Conservation (phyloP, 2,888 invertebrate genomes). For the Odontothrips loti region DNA sequence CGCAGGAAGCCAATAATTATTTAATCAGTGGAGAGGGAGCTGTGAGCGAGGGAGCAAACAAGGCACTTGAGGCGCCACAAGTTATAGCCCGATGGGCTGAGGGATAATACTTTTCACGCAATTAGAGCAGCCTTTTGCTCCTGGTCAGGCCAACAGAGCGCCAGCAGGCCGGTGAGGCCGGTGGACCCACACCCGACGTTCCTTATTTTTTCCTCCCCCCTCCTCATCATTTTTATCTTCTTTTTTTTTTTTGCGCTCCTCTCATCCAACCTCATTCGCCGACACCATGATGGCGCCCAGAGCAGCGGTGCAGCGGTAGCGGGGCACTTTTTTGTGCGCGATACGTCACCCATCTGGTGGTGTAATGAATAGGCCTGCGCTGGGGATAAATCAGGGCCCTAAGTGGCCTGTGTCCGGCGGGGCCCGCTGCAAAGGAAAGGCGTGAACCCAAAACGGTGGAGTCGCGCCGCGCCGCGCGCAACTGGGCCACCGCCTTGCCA, state of each 20-base stretch:
- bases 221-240: slow-evolving; percentile 19
- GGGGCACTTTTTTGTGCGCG: background rate
- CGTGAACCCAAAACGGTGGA: background rate
- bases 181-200: slow-evolving; percentile 7
- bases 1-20: slow-evolving; percentile 19
- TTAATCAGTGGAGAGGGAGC: slow-evolving; percentile 14
- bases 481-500: background rate
- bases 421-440: slow-evolving; percentile 36
- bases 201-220: slow-evolving; percentile 16
- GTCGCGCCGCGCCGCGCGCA: no score
- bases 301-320: background rate
- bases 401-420: slow-evolving; percentile 45
- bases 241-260: background rate
- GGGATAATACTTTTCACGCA: slow-evolving; percentile 24
- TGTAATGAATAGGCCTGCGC: slow-evolving; percentile 46
- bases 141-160: no score
- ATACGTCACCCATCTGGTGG: slow-evolving; percentile 11
- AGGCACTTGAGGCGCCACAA: slow-evolving; percentile 12
- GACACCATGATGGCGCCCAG: background rate
- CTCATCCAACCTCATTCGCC: background rate
- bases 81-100: slow-evolving; percentile 8
- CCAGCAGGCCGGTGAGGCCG: background rate
- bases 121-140: background rate
- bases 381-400: slow-evolving; percentile 45
- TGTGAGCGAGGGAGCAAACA: background rate